A percentile compares a stretch with the other conserved stretches of the same genome.
Conservation (phyloP, 2,797 vertebrate species). For the Ciconia nigra region DNA sequence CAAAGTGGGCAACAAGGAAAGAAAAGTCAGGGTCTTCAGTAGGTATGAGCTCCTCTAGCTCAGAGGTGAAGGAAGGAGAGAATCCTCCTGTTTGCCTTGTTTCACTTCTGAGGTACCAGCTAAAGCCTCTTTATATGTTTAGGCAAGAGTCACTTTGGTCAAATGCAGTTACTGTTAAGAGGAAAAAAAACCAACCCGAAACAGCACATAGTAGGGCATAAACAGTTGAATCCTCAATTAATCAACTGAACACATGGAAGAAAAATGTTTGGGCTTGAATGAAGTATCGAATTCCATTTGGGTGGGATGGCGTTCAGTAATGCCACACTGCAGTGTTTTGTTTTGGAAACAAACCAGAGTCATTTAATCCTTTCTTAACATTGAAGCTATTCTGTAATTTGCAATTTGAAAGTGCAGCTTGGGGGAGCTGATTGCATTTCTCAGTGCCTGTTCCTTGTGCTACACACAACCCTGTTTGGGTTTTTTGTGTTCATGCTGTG, state of each 20-base stretch:
- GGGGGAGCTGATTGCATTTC: slow-evolving; percentile 30
- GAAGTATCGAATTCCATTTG: neutral
- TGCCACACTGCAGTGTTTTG: neutral
- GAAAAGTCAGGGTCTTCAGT: neutral
- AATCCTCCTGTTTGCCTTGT: neutral
- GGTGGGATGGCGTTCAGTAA: neutral
- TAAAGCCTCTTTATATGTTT: neutral
- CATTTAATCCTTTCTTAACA: neutral
- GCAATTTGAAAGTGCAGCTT: slow-evolving; percentile 14
- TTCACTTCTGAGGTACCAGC: neutral
- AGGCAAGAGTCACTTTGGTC: neutral
- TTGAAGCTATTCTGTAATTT: neutral
- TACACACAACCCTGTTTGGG: neutral
- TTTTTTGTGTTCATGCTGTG: neutral
- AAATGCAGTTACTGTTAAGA: neutral
- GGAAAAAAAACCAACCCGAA: neutral
- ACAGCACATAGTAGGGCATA: neutral
- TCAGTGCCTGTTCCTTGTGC: neutral
- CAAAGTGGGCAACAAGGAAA: neutral
- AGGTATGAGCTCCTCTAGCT: neutral
- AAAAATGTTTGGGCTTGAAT: neutral
- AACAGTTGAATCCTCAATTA: neutral
- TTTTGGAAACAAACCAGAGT: slow-evolving; percentile 2
- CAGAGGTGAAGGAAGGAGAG: neutral
- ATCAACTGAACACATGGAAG: neutral